Conservation (phyloP, 2,888 invertebrate species). For the Synanthedon tipuliformis region DNA sequence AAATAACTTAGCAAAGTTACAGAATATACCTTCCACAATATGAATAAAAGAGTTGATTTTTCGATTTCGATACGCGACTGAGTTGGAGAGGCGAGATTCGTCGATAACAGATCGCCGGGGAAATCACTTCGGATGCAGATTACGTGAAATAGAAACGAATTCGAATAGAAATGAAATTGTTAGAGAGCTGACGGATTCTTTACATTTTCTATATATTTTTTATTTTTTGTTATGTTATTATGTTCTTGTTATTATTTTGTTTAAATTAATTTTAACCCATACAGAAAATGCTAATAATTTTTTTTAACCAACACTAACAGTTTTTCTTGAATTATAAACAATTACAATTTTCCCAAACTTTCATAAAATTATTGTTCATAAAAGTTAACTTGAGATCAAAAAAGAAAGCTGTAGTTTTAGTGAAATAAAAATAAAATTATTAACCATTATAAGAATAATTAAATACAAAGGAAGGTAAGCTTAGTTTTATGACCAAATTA, state of each 20-base stretch:
- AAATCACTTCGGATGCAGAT: slow-evolving; percentile 57
- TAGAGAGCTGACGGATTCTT: neutral
- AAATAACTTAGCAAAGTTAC: neutral
- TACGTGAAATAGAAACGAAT: slow-evolving; percentile 13
- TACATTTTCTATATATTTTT: too few relatives aligned
- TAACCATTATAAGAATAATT: neutral
- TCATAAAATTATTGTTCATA: too few relatives aligned
- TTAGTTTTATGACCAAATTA: neutral
- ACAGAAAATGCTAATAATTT: too few relatives aligned
- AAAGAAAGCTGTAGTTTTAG: too few relatives aligned
- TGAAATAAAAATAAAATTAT: neutral
- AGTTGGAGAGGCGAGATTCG: slow-evolving; percentile 34
- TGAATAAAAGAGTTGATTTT: slow-evolving; percentile 57
- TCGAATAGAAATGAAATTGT: neutral
- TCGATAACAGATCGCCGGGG: slow-evolving; percentile 42
- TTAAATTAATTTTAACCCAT: too few relatives aligned
- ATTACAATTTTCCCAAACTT: too few relatives aligned
- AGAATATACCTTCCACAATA: slow-evolving; percentile 37
- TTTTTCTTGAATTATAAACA: too few relatives aligned
- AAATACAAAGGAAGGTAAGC: neutral
- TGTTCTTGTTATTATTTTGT: too few relatives aligned
- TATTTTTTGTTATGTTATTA: too few relatives aligned
- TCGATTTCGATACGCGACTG: slow-evolving; percentile 48
- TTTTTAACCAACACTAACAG: too few relatives aligned
- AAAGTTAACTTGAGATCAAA: too few relatives aligned